phyloP scores from a whole-genome alignment of 2,888 invertebrate species.

The Philereme vetulata region DNA sequence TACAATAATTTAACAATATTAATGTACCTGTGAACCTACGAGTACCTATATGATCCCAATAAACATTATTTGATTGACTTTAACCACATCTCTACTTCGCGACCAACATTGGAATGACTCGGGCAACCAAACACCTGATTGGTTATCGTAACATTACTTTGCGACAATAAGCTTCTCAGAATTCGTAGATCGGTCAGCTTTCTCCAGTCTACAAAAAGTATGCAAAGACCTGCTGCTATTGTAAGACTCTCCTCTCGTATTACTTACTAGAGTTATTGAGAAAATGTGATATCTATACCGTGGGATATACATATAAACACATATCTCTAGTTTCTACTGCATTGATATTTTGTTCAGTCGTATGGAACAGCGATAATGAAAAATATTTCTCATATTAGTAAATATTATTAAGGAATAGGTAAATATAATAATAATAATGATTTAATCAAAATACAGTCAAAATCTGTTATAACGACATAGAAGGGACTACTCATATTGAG shows the following conservation, averaged over 20 bases:
- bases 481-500: too few relatives aligned
- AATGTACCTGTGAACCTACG: too few relatives aligned
- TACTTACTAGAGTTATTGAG: constrained; percentile 28
- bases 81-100: too few relatives aligned
- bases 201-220: constrained; percentile 64
- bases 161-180: constrained; percentile 8
- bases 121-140: too few relatives aligned
- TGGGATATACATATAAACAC: constrained; percentile 18
- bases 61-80: too few relatives aligned
- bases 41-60: too few relatives aligned
- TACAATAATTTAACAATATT: too few relatives aligned
- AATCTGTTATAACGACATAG: too few relatives aligned
- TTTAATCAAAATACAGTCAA: too few relatives aligned
- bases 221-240: constrained; percentile 52
- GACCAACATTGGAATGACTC: too few relatives aligned
- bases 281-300: constrained; percentile 34
- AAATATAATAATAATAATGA: too few relatives aligned
- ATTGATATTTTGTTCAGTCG: constrained; percentile 13
- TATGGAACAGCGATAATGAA: constrained; percentile 13
- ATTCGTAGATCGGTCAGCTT: constrained; percentile 55
- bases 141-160: background rate
- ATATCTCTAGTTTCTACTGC: constrained; percentile 21
- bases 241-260: constrained; percentile 28
- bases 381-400: background rate
- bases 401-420: too few relatives aligned